These are phyloP conservation scores for Pelodytes ibericus DNA, from an alignment of 2,797 vertebrate species.

Conservation along the genomic window DNA sequence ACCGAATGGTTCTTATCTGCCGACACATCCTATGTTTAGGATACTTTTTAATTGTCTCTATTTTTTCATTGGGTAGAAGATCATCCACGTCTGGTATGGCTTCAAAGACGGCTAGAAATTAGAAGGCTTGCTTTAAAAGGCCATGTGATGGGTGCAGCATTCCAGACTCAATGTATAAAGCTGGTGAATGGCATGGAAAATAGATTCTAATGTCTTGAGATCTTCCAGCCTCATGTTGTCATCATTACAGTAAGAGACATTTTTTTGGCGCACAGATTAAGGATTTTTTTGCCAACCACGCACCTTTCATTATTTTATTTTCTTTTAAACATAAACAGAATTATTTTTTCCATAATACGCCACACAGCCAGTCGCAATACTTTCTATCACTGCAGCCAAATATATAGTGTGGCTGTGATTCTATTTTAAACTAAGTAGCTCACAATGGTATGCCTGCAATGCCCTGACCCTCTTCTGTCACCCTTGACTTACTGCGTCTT, in stretches of 20 bases:
- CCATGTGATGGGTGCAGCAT: slow-evolving; percentile 4
- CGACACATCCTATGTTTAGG: too few species aligned
- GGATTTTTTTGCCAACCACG: slow-evolving; percentile 9
- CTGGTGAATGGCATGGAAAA: slow-evolving; percentile 29
- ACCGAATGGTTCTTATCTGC: too few species aligned
- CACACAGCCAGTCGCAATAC: not conserved
- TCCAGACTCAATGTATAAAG: not conserved
- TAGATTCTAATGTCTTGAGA: slow-evolving; percentile 3
- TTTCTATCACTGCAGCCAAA: not conserved
- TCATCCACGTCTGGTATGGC: too few species aligned
- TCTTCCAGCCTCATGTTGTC: slow-evolving; percentile 14
- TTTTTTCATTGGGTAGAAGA: too few species aligned
- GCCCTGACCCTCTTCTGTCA: slow-evolving; percentile 1
- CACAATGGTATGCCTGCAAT: slow-evolving; percentile 19
- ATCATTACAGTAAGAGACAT: not conserved
- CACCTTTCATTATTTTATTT: slow-evolving; percentile 23
- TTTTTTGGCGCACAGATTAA: slow-evolving; percentile 8
- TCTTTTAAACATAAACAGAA: not conserved
- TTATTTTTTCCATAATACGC: slow-evolving; percentile 14
- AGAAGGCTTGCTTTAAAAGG: slow-evolving; percentile 25
- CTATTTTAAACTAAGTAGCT: slow-evolving; percentile 35
- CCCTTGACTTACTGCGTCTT: not conserved
- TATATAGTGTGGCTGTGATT: slow-evolving; percentile 1
- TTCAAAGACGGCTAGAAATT: too few species aligned
- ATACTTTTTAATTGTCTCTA: too few species aligned